Conservation (phyloP, 1,140 invertebrate species). For the Sminthurides bifidus region DNA sequence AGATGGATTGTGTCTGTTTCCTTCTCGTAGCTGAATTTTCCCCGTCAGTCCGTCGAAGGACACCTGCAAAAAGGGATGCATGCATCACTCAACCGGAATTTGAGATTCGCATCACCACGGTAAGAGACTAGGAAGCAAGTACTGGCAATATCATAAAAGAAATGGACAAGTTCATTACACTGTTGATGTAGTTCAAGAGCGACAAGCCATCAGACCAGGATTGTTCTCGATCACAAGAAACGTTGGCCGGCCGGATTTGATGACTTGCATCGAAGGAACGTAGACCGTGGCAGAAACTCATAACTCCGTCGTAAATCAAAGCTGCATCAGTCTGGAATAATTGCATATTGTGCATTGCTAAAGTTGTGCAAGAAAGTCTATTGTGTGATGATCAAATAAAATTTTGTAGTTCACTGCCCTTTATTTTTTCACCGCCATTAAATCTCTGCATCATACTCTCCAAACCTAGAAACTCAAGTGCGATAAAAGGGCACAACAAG, state of each 20-base stretch:
- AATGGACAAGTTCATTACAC: constrained; percentile 44
- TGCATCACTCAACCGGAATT: background rate
- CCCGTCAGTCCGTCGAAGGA: constrained; percentile 63
- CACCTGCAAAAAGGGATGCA: constrained; percentile 42
- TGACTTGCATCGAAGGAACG: constrained; percentile 55
- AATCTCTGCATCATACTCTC: too few species aligned
- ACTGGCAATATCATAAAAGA: background rate
- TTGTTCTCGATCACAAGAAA: constrained; percentile 68
- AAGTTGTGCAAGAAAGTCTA: too few species aligned
- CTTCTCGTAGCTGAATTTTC: constrained; percentile 64
- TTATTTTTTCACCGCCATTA: too few species aligned
- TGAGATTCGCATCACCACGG: background rate
- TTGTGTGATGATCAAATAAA: too few species aligned
- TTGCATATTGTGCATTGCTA: too few species aligned
- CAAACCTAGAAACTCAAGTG: too few species aligned
- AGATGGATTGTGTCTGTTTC: constrained; percentile 57
- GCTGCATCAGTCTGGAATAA: constrained; percentile 87
- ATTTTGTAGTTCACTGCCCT: too few species aligned
- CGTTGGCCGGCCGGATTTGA: constrained; percentile 54
- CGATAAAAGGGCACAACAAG: too few species aligned
- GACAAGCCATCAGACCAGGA: constrained; percentile 75
- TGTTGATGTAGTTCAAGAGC: constrained; percentile 81
- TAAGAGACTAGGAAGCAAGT: background rate
- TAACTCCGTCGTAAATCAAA: constrained; percentile 80
- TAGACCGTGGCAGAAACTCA: constrained; percentile 69